Evolutionary conservation across 2,888 invertebrate genomes (phyloP), one percentile per base, ranked within the genome.

Genomic region (Rhaphigaster nebulosa): DNA sequence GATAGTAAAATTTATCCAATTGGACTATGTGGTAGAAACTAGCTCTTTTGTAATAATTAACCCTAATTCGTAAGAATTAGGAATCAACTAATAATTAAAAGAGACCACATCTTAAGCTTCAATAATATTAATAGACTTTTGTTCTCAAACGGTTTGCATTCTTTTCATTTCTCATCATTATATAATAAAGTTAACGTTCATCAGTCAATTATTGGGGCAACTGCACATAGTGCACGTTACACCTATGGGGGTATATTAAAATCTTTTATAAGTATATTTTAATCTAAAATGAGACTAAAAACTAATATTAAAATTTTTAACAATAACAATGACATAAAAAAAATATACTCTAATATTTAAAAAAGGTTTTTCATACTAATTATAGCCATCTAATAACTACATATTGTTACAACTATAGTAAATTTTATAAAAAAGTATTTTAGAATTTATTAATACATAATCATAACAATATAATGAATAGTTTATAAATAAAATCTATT

Each of bases 201-300:
- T 45, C 41, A 84, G 45, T 84, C 84, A 84, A 3, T 84, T 84
- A n/a, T 84, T 45, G 41, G 41, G 45, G 26, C n/a, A 84, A 45
- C 84, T 84, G 84, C 84, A 84, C 45, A 41, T 45, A 45, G 84
- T 84, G 41, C 84, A 84, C 45, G n/a, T 84, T 45, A 84, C n/a
- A 84, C 70, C 34, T 20, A 70, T 20, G 34, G 20, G 70, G 34
- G 20, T 70, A 18, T 70, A 34, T 34, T 34, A 70, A 70, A 70
- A 70, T 70, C 34, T 20, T 70, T 70, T 70, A 70, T 15, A 65
- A 65, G 65, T 65, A 65, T 34, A 20, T 70, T 34, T 70, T 70
- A 34, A 70, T 70, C 70, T 70, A 70, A 70, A 70, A 70, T 70
- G 29, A 34, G 70, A 20, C 70, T 70, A 70, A 70, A 65, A 70